Evolutionary conservation across 2,797 vertebrate species (phyloP), one percentile per base, ranked within the genome.

Genomic region (Amblyraja radiata): DNA sequence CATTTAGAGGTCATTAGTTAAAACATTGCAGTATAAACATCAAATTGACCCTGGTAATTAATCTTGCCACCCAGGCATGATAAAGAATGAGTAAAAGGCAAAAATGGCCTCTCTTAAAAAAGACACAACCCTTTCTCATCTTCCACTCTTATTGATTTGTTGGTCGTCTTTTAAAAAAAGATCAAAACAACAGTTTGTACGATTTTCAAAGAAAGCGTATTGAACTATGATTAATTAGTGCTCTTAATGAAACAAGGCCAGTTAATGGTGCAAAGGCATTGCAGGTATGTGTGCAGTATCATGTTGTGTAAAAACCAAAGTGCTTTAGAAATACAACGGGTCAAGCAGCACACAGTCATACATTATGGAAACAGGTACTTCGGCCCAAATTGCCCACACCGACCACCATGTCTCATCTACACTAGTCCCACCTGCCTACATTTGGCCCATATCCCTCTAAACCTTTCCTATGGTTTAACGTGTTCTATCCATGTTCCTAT

Each of bases 1-100:
- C 98, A 97, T 98, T 99, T 99, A 99, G 97, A 97, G 97, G 97
- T 98, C 98, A 99, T 99, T 99, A 99, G 98, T 99, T 99, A 99
- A 99, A 99, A 99, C 98, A 99, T 99, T 98, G 97, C 97, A 97
- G 98, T 98, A 98, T 99, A 98, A 98, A 98, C 97, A 98, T 97
- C 98, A 98, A 98, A 99, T 99, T 98, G 98, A 97, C 97, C 98
- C 97, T 97, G 97, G 98, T 99, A 99, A 99, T 99, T 98, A 99
- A 99, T 99, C 98, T 98, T 97, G 96, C 96, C 96, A 97, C 97
- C 97, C 96, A 96, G 97, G 97, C 97, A 96, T 98, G 97, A 97
- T 96, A 76, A 36, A 46, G 90, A 76, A 92, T 90, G 68, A 71
- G 36, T 46, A n/a, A 74, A 92, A 92, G 23, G 46, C 90, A 92